Conservation (phyloP, 1,140 invertebrate genomes). For the Pomacea maculata region DNA sequence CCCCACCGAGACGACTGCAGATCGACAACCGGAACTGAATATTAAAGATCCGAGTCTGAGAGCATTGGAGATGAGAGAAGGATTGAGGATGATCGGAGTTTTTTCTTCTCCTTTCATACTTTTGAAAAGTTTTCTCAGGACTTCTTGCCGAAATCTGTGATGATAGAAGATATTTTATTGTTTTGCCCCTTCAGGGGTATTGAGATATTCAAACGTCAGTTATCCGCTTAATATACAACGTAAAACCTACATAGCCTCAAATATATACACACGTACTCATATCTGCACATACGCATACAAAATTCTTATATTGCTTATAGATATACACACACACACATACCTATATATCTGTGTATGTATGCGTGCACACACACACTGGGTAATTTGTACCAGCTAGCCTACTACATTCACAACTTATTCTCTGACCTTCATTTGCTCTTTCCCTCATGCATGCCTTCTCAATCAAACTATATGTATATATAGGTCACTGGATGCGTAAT, state of each 20-base stretch:
- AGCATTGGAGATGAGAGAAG: no score
- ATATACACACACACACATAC: not conserved
- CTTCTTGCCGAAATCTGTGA: no score
- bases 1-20: no score
- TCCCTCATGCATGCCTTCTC: not conserved
- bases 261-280: conserved; percentile 6
- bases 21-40: no score
- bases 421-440: not conserved
- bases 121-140: no score
- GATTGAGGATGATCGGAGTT: no score
- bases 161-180: no score
- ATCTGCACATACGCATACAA: not conserved
- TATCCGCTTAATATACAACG: no score
- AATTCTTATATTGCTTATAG: not conserved
- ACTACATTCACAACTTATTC: not conserved
- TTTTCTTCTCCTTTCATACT: no score
- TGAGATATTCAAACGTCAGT: no score
- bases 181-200: no score
- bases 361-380: not conserved
- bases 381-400: not conserved
- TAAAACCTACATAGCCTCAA: not conserved
- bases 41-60: no score
- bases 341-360: not conserved
- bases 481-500: not conserved
- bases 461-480: not conserved